Base-by-base conservation (phyloP, 2,797 vertebrate genomes). In the Oryzias sinensis region DNA sequence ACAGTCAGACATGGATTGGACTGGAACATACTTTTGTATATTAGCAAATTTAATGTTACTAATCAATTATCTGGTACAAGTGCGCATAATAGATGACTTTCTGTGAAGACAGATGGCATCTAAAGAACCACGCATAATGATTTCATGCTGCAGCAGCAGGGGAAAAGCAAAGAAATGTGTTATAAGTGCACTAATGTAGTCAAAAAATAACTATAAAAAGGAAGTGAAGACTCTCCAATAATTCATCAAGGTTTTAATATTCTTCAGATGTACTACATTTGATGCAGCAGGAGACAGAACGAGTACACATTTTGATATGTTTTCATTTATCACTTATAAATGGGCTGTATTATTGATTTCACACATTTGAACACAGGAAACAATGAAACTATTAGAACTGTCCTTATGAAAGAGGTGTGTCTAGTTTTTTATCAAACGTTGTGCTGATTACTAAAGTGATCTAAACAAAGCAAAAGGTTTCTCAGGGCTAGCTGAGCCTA, bases 1-100 rank as follows among this genome's bases (percentile, higher is more conserved):
- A 58, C 62, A 78, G 27, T 75, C 65, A 72, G 17, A 24, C 24
- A 45, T 16, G 50, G 37, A 65, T 41, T 65, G 56, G 37, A 42
- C 57, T 15, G 44, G 40, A 70, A 55, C 60, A 29, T 44, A 60
- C 25, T 52, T 53, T 45, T 56, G 50, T 57, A 60, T 76, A 76
- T 65, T 54, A 62, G 78, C 47, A 56, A 18, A 62, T 57, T 62
- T 49, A 62, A 48, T 56, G 18, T 43, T 46, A 44, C 54, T 59
- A 80, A 65, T 68, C 46, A 37, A 17, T n/a, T 52, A 37, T 46
- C 33, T 27, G 18, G 24, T 41, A 24, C 17, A 43, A 25, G 9
- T 16, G 6, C 53, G 24, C 44, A 49, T 64, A 61, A 56, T 65
- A 62, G n/a, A 57, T 37, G 16, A 27, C 48, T 65, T 62, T 63